These are phyloP conservation scores for Halcyon badia DNA, from an alignment of 2,797 vertebrate species.

Conservation along the genomic window DNA sequence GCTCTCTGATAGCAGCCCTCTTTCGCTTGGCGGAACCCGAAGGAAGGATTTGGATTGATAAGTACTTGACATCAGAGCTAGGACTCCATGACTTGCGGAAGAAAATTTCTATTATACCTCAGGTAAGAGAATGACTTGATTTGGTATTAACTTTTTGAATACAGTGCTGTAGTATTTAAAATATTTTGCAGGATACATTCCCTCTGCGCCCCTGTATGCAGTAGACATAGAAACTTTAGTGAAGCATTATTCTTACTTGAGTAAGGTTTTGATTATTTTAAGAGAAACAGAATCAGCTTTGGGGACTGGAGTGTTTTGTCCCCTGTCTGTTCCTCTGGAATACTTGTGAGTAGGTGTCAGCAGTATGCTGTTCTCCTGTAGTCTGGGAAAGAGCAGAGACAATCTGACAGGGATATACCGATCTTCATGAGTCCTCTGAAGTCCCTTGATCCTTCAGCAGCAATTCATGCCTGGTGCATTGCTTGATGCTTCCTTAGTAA, in stretches of 20 bases:
- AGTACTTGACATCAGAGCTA: constrained; percentile 89
- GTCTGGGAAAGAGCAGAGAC: neutral
- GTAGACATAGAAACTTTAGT: neutral
- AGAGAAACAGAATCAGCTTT: neutral
- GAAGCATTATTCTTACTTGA: rapidly evolving
- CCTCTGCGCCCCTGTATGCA: neutral
- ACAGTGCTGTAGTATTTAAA: neutral
- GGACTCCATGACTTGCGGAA: constrained; percentile 93
- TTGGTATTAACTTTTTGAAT: neutral
- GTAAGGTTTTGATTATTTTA: neutral
- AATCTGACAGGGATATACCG: neutral
- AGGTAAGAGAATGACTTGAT: constrained; percentile 79
- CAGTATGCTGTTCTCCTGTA: neutral
- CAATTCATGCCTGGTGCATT: neutral
- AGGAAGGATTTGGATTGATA: constrained; percentile 93
- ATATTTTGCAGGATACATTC: neutral
- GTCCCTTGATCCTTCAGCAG: neutral
- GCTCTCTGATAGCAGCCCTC: constrained; percentile 92
- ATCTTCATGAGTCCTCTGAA: neutral
- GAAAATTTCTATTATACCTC: constrained; percentile 97
- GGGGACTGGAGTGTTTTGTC: neutral
- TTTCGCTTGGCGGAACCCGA: constrained; percentile 93
- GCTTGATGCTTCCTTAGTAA: neutral
- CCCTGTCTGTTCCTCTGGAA: neutral
- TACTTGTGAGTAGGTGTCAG: neutral